Percentiles rank a stretch among this genome's conserved stretches.
These are phyloP conservation scores for Notechis scutatus DNA, from an alignment of 2,113 vertebrate species.

Conservation along the genomic window DNA sequence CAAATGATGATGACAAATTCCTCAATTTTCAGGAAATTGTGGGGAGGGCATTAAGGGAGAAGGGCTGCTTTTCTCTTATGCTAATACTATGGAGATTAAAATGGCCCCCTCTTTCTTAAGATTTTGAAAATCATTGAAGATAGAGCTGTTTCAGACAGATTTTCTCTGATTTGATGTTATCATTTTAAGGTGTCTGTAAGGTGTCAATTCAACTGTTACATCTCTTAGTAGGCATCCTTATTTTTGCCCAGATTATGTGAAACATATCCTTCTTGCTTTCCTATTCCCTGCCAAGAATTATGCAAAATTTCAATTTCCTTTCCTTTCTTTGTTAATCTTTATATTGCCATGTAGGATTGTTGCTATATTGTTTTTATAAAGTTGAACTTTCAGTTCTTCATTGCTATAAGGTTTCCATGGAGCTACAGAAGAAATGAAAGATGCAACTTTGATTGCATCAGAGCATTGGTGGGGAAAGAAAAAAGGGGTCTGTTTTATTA, in stretches of 20 bases:
- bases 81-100: background rate
- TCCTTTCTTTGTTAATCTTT: background rate
- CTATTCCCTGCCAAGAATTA: background rate
- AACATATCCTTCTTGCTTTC: background rate
- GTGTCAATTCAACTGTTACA: background rate
- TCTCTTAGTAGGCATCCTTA: background rate
- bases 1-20: background rate
- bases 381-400: too few species aligned
- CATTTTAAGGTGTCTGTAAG: background rate
- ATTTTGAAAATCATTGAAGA: background rate
- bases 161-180: background rate
- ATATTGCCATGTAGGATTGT: background rate
- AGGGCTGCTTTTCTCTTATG: background rate
- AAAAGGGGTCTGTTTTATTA: too few species aligned
- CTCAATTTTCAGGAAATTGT: background rate
- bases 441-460: too few species aligned
- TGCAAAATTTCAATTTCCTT: background rate
- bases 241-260: background rate
- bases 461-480: too few species aligned
- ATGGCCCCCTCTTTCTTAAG: too few species aligned
- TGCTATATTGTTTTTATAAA: background rate
- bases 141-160: background rate
- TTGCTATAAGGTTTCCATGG: too few species aligned
- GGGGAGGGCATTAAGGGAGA: background rate
- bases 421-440: too few species aligned